Evolutionary conservation across 2,888 invertebrate genomes (phyloP), one percentile per base, ranked within the genome.

Genomic region (Asteroscopus sphinx): DNA sequence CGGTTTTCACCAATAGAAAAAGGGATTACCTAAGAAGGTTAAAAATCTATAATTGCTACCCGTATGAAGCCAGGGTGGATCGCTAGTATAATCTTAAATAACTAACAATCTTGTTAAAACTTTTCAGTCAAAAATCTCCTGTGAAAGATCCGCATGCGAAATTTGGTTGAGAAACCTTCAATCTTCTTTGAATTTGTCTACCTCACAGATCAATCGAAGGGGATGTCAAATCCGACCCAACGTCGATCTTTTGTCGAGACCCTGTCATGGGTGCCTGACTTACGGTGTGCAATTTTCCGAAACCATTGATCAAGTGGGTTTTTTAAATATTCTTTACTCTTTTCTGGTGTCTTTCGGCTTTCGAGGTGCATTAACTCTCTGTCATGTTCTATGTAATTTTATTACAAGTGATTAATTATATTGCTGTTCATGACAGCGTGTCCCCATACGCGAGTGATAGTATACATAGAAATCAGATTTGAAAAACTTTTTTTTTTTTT

Each of bases 191-290:
- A 26, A 56, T 56, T 47, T 46, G 32, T 45, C 54, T 49, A 39
- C 53, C 46, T 47, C 51, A 56, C 16, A 57, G 12, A 69, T 69
- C 70, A 51, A 63, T 66, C 49, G 28, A 8, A 21, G 40, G 30
- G 25, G 25, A 12, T 68, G 46, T 56, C 49, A 69, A 63, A 69
- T 46, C 49, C 56, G 21, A 47, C 30, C 63, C 36, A 46, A 11
- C 12, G 55, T 68, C 65, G n/a, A 49, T 42, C 64, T 69, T 42
- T 39, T 63, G 56, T 56, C 35, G 16, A 44, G 16, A 13, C 39
- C 13, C 45, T 46, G 21, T 55, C 69, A 16, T 15, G 5, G 21
- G 0, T 6, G 5, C 13, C 26, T 49, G 41, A 39, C 25, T 42
- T 63, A 46, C 30, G 51, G 26, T 42, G 69, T 69, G 64, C 56